Evolutionary conservation across 37 sponge, comb jelly and placozoan genomes (phyloP).

Genomic region (Haliclona indistincta): DNA sequence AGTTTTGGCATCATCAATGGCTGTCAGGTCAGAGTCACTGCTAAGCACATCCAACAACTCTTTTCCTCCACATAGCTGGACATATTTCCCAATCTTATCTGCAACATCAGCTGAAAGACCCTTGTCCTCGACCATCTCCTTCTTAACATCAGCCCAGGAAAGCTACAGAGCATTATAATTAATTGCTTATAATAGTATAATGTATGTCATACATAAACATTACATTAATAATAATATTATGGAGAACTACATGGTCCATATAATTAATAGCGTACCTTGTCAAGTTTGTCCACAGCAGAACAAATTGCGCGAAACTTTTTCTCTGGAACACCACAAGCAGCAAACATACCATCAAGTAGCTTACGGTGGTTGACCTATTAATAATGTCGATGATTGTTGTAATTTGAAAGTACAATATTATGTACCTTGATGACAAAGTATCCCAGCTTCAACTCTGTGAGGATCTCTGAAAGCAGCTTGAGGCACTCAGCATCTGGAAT

Average conservation of each 20-base stretch:
- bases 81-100: conserved; percentile 88
- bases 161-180: conserved; percentile 21
- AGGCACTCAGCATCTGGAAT: conserved; percentile 97
- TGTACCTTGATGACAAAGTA: conserved; percentile 92
- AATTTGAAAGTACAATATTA: too few relatives aligned
- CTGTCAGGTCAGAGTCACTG: conserved; percentile 50
- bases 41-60: conserved; percentile 69
- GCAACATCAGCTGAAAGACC: conserved; percentile 76
- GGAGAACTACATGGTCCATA: too few relatives aligned
- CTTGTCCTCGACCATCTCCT: conserved; percentile 95
- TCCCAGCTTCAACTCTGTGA: conserved; percentile 79
- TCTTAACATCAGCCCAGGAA: conserved; percentile 77
- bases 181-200: too few relatives aligned
- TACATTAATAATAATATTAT: too few relatives aligned
- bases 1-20: conserved; percentile 31
- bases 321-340: conserved; percentile 83
- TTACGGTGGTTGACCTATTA: conserved; percentile 94
- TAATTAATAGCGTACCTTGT: conserved; percentile 86
- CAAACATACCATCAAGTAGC: conserved; percentile 96
- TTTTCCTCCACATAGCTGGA: conserved; percentile 67
- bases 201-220: neutral
- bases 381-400: neutral
- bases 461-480: conserved; percentile 84
- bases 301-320: conserved; percentile 90
- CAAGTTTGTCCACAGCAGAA: conserved; percentile 98